Evolutionary conservation across 2,888 invertebrate genomes (phyloP), one percentile per base, ranked within the genome.

Genomic region (Stenchaetothrips biformis): DNA sequence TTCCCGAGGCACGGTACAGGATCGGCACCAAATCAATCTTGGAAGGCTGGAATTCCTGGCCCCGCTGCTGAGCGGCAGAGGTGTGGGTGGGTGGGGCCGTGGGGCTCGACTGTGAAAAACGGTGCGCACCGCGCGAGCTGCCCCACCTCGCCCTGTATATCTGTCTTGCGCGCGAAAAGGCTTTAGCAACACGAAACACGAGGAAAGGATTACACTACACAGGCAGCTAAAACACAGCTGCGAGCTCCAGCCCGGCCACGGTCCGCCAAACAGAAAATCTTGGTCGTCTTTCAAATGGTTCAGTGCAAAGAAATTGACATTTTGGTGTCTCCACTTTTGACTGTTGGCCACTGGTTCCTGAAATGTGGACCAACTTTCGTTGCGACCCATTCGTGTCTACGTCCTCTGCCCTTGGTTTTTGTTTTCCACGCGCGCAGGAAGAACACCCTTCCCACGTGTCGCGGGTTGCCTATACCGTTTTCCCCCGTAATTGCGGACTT

Each of bases 1-100:
- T 74, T 74, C 67, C 67, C 67, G 21, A 74, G 25, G 53, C 53
- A 7, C 53, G 67, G 67, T 74, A 25, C 67, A 74, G 67, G 67
- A 74, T 74, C 67, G 67, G 67, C 67, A 74, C 67, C 67, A 74
- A 74, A 74, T 74, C 67, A 74, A 74, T 74, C 67, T 74, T 74
- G 67, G 67, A 74, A 21, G 67, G 21, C 67, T 74, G 67, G 67
- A 74, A 74, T 74, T 74, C 67, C 67, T 74, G 67, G 67, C 67
- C 67, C 25, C 21, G 67, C 67, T 11, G 21, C 7, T 37, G 37
- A 37, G 37, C 37, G 37, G 37, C 37, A 37, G 37, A 25, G 67
- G 67, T 25, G 67, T 21, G 21, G 67, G 21, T n/a, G 67, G 21
- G 67, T 9, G 67, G 67, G 67, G 21, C n/a, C 37, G 62, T 2